Evolutionary conservation across 2,888 invertebrate genomes (phyloP), one percentile per base, ranked within the genome.

Genomic region (Melanotus villosus): DNA sequence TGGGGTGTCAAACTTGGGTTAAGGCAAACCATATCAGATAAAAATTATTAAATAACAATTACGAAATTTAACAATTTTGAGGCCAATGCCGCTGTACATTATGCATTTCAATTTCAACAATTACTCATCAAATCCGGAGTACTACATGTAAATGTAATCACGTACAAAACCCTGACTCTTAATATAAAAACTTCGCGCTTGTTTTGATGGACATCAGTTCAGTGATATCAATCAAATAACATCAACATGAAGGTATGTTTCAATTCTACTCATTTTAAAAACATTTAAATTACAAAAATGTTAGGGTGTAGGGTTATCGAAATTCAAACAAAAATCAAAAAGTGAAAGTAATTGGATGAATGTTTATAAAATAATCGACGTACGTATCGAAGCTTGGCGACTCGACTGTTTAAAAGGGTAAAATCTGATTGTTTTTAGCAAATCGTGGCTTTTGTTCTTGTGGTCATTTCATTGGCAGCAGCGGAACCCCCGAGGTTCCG

Each of bases 401-500:
- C 41, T 3, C 32, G 7, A 10, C 12, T 18, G 14, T 19, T 30
- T 32, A 14, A 12, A 18, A 38, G 1, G 2, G 1, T 23, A 32
- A 21, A n/a, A n/a, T 54, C 52, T 18, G 18, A 14, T 21, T 26
- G 26, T 26, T 68, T 65, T 21, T 26, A 69, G 69, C 41, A 41
- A 18, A 16, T 23, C 45, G 38, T 84, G 62, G 82, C 83, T 52
- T 71, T 86, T 19, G 73, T 81, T 12, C 75, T 86, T 6, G 78
- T 86, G 59, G 78, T 84, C 26, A 80, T 84, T 12, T 81, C 85
- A 3, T 72, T 84, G 80, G 83, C 80, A 21, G 71, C 83, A 18
- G 87, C 87, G 3, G 87, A 88, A 76, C 84, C 87, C 14, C 85
- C 86, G 36, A 75, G 76, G 3, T 81, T 80, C 66, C 81, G 82